Evolutionary conservation across 2,888 invertebrate species (phyloP), one percentile per base, ranked within the genome.

Genomic region (Tupiocoris notatus): DNA sequence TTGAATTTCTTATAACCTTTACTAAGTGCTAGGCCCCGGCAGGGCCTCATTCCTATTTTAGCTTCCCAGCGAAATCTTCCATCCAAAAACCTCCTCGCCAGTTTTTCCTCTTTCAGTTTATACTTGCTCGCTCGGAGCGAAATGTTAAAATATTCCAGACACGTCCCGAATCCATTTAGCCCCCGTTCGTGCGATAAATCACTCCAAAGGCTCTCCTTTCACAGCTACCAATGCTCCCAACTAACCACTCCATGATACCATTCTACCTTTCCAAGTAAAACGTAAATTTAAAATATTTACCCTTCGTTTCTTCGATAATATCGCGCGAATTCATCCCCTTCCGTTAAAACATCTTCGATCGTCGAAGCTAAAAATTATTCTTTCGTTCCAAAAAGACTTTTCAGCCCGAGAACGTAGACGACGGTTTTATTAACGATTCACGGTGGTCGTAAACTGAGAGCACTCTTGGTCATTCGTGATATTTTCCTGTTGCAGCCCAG

Each of bases 141-240:
- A 70, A 6, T n/a, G 23, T 61, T 70, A 70, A 70, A 61, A 59
- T 70, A 70, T 70, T 70, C 70, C 70, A 18, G 70, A 70, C 70
- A 70, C 70, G 70, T 70, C 54, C 61, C 23, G 61, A 70, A 70
- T 70, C 24, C 70, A 70, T 70, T 59, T 70, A 70, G 70, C 70
- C 25, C 61, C 25, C 70, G 70, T 70, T 70, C 70, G 54, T 59
- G 70, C 70, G 70, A 70, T 70, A 70, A 70, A 70, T 70, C 67
- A 20, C 22, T 16, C 57, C 1, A 39, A 39, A 39, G 39, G 39
- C 39, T 39, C 39, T 39, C 39, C 39, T 39, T 39, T 39, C 39
- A 39, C 39, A 7, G 39, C 57, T 56, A 1, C 54, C 23, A 22
- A 9, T 17, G 39, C 67, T 22, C 20, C 16, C 6, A 20, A 39